Base-by-base conservation (phyloP, 2,797 vertebrate species). In the Micropoecilia bifurca region DNA sequence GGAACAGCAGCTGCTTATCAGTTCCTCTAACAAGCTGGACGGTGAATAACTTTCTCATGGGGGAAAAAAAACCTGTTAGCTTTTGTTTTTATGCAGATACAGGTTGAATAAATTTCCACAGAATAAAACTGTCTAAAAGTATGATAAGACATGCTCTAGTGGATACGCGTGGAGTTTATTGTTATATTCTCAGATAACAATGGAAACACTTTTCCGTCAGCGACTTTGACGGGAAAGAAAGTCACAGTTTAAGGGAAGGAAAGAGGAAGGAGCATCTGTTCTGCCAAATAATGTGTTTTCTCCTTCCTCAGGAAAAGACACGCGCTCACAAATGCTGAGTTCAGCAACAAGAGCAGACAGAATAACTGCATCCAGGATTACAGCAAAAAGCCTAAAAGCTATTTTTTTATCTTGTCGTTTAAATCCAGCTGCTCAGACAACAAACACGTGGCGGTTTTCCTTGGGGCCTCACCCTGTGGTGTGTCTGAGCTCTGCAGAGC, bases 401-500 rank as follows among this genome's bases (percentile, higher is more conserved):
- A 46, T 25, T 75, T 71, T 18, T 22, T 6, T 50, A 69, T n/a
- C 43, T 71, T 14, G 13, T 0, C 2, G 33, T 13, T 28, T 1
- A 43, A 73, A 53, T 71, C 47, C 14, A 2, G 73, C 72, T 30
- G 16, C 53, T n/a, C 14, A 39, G 46, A 36, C 33, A 77, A 66
- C 18, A 66, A 84, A 82, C 75, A 53, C 46, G 12, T 10, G 25
- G 8, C 20, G 72, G 18, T 9, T 33, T 80, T 10, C 47, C n/a
- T 3, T 0, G 74, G 5, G 57, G 22, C 53, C 88, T 90, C 78
- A 95, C 93, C 93, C 82, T 87, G 87, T 69, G 88, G 87, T 75
- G 87, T 84, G 76, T 85, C 80, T 41, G 86, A 59, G 39, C 30
- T 55, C 74, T 82, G 82, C 45, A 71, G 85, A 75, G 78, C 68